Evolutionary conservation across 2,113 vertebrate genomes (phyloP).

Genomic region (Mugil cephalus): DNA sequence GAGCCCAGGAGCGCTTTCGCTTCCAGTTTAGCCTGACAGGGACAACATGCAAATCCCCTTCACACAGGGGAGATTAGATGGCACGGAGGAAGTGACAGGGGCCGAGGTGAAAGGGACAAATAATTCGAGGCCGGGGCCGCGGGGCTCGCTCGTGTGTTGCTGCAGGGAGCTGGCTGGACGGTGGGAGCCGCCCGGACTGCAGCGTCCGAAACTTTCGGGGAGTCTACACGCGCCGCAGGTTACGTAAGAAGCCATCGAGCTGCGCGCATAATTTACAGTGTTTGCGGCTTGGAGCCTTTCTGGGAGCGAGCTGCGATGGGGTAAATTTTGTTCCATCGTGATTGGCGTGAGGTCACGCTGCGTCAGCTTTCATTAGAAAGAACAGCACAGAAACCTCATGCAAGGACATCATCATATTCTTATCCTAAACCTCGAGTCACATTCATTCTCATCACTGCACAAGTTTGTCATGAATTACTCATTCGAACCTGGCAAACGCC

Average conservation of each 20-base stretch:
- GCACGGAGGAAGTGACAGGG: constrained; percentile 36
- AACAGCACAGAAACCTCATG: neutral
- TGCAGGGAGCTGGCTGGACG: neutral
- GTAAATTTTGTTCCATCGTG: constrained; percentile 3
- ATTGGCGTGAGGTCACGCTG: constrained; percentile 11
- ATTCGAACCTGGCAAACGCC: neutral
- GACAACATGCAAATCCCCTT: constrained; percentile 55
- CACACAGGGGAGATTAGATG: constrained; percentile 45
- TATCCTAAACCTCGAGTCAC: neutral
- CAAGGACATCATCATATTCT: neutral
- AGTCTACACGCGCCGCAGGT: neutral
- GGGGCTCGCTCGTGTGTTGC: neutral
- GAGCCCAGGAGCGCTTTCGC: constrained; percentile 40
- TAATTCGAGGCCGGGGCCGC: constrained; percentile 18
- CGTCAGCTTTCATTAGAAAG: constrained; percentile 6
- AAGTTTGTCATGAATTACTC: neutral
- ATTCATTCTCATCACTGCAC: neutral
- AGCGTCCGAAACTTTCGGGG: neutral
- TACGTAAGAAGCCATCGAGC: neutral
- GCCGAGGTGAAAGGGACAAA: constrained; percentile 46
- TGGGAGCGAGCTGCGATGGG: neutral
- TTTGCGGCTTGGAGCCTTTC: neutral
- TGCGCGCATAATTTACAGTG: neutral
- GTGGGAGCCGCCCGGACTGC: neutral
- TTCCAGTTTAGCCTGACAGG: constrained; percentile 62